phyloP scores from a whole-genome alignment of 2,113 vertebrate species.

The Prochilodus magdalenae region DNA sequence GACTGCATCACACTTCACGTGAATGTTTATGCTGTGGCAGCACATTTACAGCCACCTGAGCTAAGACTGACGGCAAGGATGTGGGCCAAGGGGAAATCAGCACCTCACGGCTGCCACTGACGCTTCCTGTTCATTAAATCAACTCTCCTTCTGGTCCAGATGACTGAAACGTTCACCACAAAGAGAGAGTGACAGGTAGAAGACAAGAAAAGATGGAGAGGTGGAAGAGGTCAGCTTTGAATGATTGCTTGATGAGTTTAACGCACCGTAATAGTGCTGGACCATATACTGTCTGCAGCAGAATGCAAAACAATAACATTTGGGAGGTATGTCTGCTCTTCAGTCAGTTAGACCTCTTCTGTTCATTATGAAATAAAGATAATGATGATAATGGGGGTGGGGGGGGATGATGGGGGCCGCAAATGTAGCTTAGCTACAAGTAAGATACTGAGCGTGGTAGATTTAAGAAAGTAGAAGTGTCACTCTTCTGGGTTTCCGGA shows the following conservation, averaged over 20 bases:
- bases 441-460: too few relatives aligned
- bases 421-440: too few relatives aligned
- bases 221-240: background rate
- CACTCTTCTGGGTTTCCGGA: too few relatives aligned
- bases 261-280: background rate
- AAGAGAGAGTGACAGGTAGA: slow-evolving; percentile 29
- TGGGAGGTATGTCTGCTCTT: too few relatives aligned
- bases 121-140: slow-evolving; percentile 62
- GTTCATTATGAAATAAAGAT: too few relatives aligned
- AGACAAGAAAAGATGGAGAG: slow-evolving; percentile 33
- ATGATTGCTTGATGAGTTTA: background rate
- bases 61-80: slow-evolving; percentile 59
- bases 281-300: background rate
- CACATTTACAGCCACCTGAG: slow-evolving; percentile 49
- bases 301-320: too few relatives aligned
- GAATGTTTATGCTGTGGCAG: slow-evolving; percentile 50
- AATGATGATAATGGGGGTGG: too few relatives aligned
- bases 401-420: too few relatives aligned
- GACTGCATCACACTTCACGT: slow-evolving; percentile 58
- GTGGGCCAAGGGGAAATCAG: slow-evolving; percentile 61
- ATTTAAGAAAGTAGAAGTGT: too few relatives aligned
- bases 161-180: slow-evolving; percentile 48
- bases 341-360: too few relatives aligned
- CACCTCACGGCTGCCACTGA: slow-evolving; percentile 37
- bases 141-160: slow-evolving; percentile 60